Evolutionary conservation across 1,140 invertebrate species (phyloP).

Genomic region (Pseudobourletiella spinata): DNA sequence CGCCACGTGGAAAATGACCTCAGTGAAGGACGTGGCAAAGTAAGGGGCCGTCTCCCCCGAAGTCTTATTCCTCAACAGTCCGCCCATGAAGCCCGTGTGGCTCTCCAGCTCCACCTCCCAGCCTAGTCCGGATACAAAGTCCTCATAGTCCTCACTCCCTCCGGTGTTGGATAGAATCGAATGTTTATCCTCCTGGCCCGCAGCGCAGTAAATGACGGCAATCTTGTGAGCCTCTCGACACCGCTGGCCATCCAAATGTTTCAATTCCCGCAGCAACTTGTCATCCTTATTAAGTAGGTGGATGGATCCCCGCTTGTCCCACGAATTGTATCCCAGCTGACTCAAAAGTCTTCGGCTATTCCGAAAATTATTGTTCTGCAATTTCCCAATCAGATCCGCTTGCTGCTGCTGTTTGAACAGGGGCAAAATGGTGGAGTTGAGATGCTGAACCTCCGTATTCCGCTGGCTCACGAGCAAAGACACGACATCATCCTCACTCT

Average conservation of each 20-base stretch:
- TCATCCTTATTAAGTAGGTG: conserved; percentile 85
- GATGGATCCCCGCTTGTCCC: conserved; percentile 74
- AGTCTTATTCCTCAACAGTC: conserved; percentile 79
- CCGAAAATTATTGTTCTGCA: not conserved
- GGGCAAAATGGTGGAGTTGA: conserved; percentile 37
- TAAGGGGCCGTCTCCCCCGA: conserved; percentile 91
- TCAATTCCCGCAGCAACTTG: conserved; percentile 76
- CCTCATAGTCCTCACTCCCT: conserved; percentile 87
- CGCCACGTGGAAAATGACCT: conserved; percentile 84
- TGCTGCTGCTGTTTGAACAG: not conserved
- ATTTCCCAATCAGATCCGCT: not conserved
- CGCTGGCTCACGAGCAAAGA: conserved; percentile 70
- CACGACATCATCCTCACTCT: conserved; percentile 71
- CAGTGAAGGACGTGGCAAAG: conserved; percentile 83
- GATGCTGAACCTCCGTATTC: conserved; percentile 63
- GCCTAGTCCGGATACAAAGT: conserved; percentile 73
- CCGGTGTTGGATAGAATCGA: conserved; percentile 72
- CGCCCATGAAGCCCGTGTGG: conserved; percentile 93
- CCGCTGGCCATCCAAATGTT: conserved; percentile 82
- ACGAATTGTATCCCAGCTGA: conserved; percentile 79
- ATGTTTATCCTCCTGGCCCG: conserved; percentile 93
- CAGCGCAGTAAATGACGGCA: conserved; percentile 94
- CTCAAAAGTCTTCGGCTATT: conserved; percentile 68
- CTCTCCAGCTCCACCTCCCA: conserved; percentile 65
- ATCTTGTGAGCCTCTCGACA: conserved; percentile 97